Percentiles rank a stretch among this genome's conserved stretches.
These are phyloP conservation scores for Myopa testacea DNA, from an alignment of 2,888 invertebrate genomes.

Conservation along the genomic window DNA sequence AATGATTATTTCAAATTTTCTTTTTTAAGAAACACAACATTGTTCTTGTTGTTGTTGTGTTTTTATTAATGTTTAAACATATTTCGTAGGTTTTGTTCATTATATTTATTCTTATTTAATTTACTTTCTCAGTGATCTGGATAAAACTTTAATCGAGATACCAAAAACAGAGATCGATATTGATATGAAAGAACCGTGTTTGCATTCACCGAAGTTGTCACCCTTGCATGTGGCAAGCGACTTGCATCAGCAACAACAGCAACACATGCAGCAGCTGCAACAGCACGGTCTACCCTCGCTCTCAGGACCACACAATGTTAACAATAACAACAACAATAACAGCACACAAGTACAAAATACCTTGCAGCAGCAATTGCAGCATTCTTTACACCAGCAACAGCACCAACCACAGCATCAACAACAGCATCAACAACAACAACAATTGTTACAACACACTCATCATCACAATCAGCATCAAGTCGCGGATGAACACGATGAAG, in stretches of 20 bases:
- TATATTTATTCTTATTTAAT: slow-evolving; percentile 1
- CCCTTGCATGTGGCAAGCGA: slow-evolving; percentile 42
- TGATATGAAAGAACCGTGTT: slow-evolving; percentile 56
- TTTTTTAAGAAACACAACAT: too few species aligned
- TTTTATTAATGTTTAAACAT: neutral
- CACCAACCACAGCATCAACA: slow-evolving; percentile 8
- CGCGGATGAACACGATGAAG: slow-evolving; percentile 38
- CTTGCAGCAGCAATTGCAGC: slow-evolving; percentile 48
- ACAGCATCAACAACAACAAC: slow-evolving; percentile 6
- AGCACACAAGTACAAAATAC: slow-evolving; percentile 44
- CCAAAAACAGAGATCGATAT: slow-evolving; percentile 55
- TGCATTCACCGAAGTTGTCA: slow-evolving; percentile 41
- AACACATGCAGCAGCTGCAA: slow-evolving; percentile 46
- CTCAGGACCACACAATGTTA: slow-evolving; percentile 52
- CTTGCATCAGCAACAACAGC: neutral
- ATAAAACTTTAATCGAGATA: slow-evolving; percentile 54
- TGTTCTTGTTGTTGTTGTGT: too few species aligned
- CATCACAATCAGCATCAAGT: slow-evolving; percentile 33
- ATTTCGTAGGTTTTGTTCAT: neutral
- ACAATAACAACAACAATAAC: slow-evolving; percentile 46
- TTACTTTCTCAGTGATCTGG: slow-evolving; percentile 50
- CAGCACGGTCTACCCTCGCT: slow-evolving; percentile 52
- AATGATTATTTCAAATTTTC: too few species aligned
- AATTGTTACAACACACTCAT: slow-evolving; percentile 33
- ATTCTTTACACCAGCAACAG: slow-evolving; percentile 50